Evolutionary conservation across 2,113 vertebrate genomes (phyloP), one percentile per base, ranked within the genome.

Genomic region (Oryctolagus cuniculus): DNA sequence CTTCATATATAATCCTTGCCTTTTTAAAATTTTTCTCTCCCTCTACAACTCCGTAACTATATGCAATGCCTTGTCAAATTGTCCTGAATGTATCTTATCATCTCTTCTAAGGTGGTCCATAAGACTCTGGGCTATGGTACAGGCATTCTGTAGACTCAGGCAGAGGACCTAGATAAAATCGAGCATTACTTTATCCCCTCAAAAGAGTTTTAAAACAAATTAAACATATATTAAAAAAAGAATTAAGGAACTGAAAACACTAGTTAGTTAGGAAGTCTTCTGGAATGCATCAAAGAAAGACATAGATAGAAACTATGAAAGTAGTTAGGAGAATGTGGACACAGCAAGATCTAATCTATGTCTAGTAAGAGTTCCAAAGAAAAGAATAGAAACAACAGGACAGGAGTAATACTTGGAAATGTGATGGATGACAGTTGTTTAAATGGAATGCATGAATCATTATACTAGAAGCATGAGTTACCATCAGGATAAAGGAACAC

Each of bases 391-490:
- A n/a, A 36, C 15, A 78, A 19, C 1, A 72, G 70, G 27, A 13
- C 15, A 79, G 11, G 12, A 82, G 36, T 34, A 44, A 34, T 64
- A 85, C n/a, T 34, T 69, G 31, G 38, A 69, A 89, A 86, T 25
- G 70, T 31, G 87, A 74, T 53, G 34, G 29, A 75, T 72, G n/a
- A 78, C 6, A 51, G 66, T n/a, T 75, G 36, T n/a, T 44, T 78
- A 72, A 87, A 19, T 15, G 5, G 70, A 78, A 90, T 95, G 82
- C 51, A 78, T 58, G 31, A 49, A 73, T 87, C 70, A 73, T n/a
- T 24, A 64, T 24, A 64, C 34, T 53, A 72, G 53, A 55, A 51
- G 53, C 22, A 55, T 19, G 38, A 86, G 55, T 49, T 72, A 78
- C 17, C 29, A 49, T 53, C 29, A 83, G 10, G 17, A 72, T 55